Evolutionary conservation across 2,888 invertebrate genomes (phyloP).

Genomic region (Drosophila picticornis): DNA sequence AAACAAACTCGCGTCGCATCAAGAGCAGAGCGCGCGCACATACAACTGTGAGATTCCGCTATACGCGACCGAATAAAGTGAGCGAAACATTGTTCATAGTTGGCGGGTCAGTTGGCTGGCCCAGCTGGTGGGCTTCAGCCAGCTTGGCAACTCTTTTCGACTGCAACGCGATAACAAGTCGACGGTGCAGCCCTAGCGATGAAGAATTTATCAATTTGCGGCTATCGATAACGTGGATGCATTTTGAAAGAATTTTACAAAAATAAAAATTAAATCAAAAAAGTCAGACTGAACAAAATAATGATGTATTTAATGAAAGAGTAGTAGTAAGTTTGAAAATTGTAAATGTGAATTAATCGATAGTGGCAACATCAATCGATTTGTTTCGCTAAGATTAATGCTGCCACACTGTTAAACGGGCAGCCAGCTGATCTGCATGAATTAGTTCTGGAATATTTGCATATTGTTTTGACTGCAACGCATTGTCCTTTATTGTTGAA

Average conservation of each 20-base stretch:
- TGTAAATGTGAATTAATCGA: conserved; percentile 16
- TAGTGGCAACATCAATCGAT: conserved; percentile 8
- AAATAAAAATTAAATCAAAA: not conserved
- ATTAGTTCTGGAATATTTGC: conserved; percentile 32
- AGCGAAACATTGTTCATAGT: conserved; percentile 22
- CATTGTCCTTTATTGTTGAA: conserved; percentile 24
- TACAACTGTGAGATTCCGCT: conserved; percentile 48
- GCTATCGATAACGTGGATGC: conserved; percentile 1
- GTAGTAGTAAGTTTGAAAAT: not conserved
- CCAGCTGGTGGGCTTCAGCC: not conserved
- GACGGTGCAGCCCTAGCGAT: not conserved
- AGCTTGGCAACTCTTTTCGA: conserved; percentile 1
- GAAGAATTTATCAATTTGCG: not conserved
- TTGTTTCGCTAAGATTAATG: not conserved
- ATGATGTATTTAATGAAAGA: not conserved
- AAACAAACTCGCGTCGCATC: conserved; percentile 36
- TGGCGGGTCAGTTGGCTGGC: conserved; percentile 32
- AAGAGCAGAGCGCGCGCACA: conserved; percentile 29
- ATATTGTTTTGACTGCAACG: conserved; percentile 23
- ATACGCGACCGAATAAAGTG: conserved; percentile 41
- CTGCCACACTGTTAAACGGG: conserved; percentile 1
- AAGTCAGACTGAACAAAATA: not conserved
- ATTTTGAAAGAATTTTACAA: not conserved
- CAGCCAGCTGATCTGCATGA: conserved; percentile 20
- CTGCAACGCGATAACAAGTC: not conserved